Percentiles rank a stretch among this genome's conserved stretches.
Evolutionary conservation across 1,140 invertebrate genomes (phyloP).

Genomic region (Drosophila virilis): DNA sequence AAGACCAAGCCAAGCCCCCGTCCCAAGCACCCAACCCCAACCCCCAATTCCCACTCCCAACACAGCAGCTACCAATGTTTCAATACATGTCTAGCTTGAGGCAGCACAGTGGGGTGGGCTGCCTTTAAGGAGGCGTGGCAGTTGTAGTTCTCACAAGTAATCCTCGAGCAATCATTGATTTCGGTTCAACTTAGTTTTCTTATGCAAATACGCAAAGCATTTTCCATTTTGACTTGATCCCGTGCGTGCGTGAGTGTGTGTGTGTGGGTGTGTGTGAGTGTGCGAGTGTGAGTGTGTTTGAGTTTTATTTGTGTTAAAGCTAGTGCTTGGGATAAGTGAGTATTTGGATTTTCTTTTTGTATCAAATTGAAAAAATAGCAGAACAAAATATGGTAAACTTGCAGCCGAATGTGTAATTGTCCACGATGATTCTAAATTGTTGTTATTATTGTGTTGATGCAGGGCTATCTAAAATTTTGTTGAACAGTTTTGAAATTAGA

Average conservation of each 20-base stretch:
- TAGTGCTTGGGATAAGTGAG: constrained; percentile 44
- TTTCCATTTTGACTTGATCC: constrained; percentile 67
- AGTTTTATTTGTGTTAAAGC: constrained; percentile 53
- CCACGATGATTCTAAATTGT: constrained; percentile 28
- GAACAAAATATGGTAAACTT: constrained; percentile 17
- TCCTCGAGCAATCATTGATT: constrained; percentile 76
- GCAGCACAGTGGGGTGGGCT: background rate
- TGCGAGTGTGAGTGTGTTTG: constrained; percentile 13
- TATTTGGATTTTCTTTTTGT: constrained; percentile 70
- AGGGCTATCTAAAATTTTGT: too few species aligned
- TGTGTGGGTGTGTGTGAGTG: constrained; percentile 12
- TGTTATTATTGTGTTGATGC: background rate
- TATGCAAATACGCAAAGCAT: constrained; percentile 77
- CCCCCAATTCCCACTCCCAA: background rate
- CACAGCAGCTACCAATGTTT: constrained; percentile 40
- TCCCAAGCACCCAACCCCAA: constrained; percentile 1
- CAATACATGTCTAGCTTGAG: constrained; percentile 51
- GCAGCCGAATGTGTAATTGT: constrained; percentile 25
- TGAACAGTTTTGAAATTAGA: too few species aligned
- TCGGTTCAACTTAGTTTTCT: constrained; percentile 80
- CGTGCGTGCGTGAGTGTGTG: constrained; percentile 6
- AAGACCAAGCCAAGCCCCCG: constrained; percentile 34
- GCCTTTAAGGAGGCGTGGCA: constrained; percentile 47
- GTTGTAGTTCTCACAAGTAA: constrained; percentile 57
- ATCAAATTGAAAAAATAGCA: constrained; percentile 69